phyloP scores from a whole-genome alignment of 1,140 invertebrate species.

The Ephestia elutella region DNA sequence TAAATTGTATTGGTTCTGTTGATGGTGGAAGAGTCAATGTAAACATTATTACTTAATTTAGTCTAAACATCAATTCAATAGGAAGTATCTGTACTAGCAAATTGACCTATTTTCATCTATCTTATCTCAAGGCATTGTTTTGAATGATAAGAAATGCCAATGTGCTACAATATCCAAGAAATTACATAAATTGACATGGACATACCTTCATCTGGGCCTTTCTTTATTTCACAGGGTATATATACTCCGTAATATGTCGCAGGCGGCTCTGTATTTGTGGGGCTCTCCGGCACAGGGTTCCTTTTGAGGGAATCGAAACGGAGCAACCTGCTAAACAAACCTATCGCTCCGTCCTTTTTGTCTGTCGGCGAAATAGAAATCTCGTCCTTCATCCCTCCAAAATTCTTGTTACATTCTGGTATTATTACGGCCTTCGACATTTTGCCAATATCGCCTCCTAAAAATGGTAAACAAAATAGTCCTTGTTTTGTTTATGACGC shows the following conservation, averaged over 20 bases:
- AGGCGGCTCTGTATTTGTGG: slow-evolving; percentile 44
- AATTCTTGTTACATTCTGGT: slow-evolving; percentile 58
- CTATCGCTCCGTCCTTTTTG: slow-evolving; percentile 59
- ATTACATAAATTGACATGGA: slow-evolving; percentile 9
- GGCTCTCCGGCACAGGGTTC: slow-evolving; percentile 36
- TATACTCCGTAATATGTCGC: slow-evolving; percentile 68
- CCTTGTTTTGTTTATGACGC: slow-evolving; percentile 67
- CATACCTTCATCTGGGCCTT: slow-evolving; percentile 69
- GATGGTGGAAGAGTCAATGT: no score
- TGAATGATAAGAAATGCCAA: slow-evolving; percentile 2
- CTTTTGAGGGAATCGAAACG: slow-evolving; percentile 53
- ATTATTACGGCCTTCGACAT: slow-evolving; percentile 67
- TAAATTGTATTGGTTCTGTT: no score
- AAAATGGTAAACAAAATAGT: slow-evolving; percentile 66
- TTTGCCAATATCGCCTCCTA: slow-evolving; percentile 54
- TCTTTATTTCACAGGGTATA: slow-evolving; percentile 71
- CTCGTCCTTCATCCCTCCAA: slow-evolving; percentile 56
- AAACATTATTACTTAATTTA: neutral
- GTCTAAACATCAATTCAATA: neutral
- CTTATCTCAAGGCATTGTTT: slow-evolving; percentile 10
- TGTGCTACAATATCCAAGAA: slow-evolving; percentile 10
- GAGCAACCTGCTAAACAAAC: slow-evolving; percentile 54
- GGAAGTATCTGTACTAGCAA: neutral
- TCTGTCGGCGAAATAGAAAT: slow-evolving; percentile 53
- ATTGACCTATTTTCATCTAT: slow-evolving; percentile 29